Base-by-base conservation (phyloP, 1,140 invertebrate species). In the Brachionus angularis region DNA sequence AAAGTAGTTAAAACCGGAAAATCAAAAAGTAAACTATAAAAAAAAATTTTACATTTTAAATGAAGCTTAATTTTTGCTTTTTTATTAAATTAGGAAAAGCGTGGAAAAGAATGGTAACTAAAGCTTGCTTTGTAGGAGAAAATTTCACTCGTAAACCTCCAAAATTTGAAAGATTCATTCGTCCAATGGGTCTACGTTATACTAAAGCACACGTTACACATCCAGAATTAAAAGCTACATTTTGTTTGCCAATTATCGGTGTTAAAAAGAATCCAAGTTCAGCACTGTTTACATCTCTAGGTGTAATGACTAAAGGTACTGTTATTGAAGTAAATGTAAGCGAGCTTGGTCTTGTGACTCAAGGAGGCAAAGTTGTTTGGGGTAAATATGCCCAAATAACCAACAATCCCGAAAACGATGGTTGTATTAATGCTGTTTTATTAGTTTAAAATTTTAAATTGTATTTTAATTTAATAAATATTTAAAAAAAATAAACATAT, bases 71-170 rank as follows among this genome's bases (percentile, higher is more conserved):
- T 52, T 74, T 73, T 34, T 34, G 12, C 4, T 34, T 34, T 34
- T 34, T 34, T 34, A 34, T n/a, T n/a, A n/a, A n/a, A n/a, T 23
- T 72, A 82, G 79, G 78, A 52, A 98, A 98, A 84, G 91, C 90
- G 0, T 99, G 96, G 96, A 99, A 99, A 78, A 84, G 96, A 73
- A 97, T 99, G 93, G 93, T 98, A 0, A 99, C 95, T 0, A 99
- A 99, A 86, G 92, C 80, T 14, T 77, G 76, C 70, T 99, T 87
- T 84, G 96, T 99, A 23, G 95, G 95, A 0, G 96, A 99, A 79
- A 91, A 89, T 39, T 99, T 99, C 76, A 99, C 96, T 0, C 84
- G 96, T 50, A 99, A 99, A 84, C 96, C 96, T 58, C 96, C 96
- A 0, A 99, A 99, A 78, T 99, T 96, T 84, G 96, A 99, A 81